phyloP scores from a whole-genome alignment of 1,140 invertebrate species.

The Brachionus paranguensis region DNA sequence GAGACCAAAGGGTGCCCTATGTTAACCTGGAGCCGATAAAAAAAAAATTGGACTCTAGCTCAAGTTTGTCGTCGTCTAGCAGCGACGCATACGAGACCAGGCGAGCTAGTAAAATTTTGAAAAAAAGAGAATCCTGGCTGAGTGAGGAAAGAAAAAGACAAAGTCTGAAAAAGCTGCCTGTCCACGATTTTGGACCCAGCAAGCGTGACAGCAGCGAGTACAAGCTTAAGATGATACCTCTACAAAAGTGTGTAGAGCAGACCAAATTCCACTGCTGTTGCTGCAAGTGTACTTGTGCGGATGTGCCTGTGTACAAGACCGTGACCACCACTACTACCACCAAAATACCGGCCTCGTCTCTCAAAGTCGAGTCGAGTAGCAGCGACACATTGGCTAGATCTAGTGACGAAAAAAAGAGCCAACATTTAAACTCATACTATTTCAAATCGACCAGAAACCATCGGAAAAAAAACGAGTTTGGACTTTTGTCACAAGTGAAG shows the following conservation, averaged over 20 bases:
- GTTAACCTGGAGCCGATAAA: conserved; percentile 3
- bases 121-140: not conserved
- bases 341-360: not conserved
- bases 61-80: not conserved
- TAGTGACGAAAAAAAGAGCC: not conserved
- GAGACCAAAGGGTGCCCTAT: not conserved
- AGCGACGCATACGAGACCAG: not conserved
- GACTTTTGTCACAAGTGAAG: not conserved
- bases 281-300: not conserved
- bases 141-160: not conserved
- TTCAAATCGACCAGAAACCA: conserved; percentile 10
- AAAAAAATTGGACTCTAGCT: not conserved
- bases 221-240: not conserved
- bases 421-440: not conserved
- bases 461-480: conserved; percentile 14
- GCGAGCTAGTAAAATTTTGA: not conserved
- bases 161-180: not conserved
- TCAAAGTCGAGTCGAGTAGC: not conserved
- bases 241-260: not conserved
- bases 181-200: not conserved
- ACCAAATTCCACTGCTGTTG: not conserved
- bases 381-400: not conserved
- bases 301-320: not conserved
- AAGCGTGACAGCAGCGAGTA: not conserved
- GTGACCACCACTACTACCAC: not conserved